Conservation (phyloP, 1,140 invertebrate species). For the Mercenaria mercenaria region DNA sequence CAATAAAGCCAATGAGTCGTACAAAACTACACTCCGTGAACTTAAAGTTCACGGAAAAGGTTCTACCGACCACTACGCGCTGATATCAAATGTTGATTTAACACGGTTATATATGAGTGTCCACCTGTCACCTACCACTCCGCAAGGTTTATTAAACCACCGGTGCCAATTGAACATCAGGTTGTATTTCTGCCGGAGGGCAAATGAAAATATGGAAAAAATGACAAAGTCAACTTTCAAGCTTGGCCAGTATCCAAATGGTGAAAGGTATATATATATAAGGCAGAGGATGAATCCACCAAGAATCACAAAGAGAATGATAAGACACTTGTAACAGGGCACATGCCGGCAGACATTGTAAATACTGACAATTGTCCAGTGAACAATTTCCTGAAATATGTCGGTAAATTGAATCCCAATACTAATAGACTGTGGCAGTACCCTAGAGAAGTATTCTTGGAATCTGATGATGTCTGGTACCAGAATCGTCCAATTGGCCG, state of each 20-base stretch:
- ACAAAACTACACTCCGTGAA: background rate
- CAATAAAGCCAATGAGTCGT: background rate
- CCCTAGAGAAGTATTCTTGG: constrained; percentile 15
- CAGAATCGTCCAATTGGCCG: constrained; percentile 24
- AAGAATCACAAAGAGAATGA: background rate
- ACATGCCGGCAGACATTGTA: background rate
- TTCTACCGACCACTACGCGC: background rate
- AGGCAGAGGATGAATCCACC: background rate
- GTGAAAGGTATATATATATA: background rate
- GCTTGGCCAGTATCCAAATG: background rate
- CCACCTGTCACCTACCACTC: background rate
- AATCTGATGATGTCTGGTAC: constrained; percentile 35
- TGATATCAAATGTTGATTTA: background rate
- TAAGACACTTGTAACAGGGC: background rate
- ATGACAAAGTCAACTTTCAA: background rate
- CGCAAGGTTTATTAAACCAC: background rate
- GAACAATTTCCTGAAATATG: constrained; percentile 7
- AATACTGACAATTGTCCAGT: constrained; percentile 43
- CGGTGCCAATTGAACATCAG: background rate
- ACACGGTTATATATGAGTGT: background rate
- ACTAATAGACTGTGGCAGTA: constrained; percentile 59
- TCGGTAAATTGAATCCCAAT: constrained; percentile 50
- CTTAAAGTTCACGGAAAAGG: background rate
- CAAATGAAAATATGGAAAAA: background rate
- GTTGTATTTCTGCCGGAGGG: background rate